Evolutionary conservation across 2,888 invertebrate genomes (phyloP).

Genomic region (Hesperia comma): DNA sequence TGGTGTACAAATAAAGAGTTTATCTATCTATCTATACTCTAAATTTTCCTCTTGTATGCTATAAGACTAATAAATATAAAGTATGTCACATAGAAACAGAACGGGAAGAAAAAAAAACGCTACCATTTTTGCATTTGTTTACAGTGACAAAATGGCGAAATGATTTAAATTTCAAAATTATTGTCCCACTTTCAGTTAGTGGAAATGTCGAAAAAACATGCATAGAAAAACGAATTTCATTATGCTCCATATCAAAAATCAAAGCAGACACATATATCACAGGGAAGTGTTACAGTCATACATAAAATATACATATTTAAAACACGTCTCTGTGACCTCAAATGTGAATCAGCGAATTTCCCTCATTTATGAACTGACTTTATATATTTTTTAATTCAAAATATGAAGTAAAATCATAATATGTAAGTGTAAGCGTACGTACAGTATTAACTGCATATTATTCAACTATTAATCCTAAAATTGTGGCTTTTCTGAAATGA

Average conservation of each 20-base stretch:
- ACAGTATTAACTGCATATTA: too few species aligned
- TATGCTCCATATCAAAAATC: constrained; percentile 14
- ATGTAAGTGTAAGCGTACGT: too few species aligned
- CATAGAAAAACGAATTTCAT: constrained; percentile 17
- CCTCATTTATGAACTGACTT: too few species aligned
- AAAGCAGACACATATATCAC: not conserved
- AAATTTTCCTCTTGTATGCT: too few species aligned
- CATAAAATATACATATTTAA: constrained; percentile 4
- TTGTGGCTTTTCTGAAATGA: too few species aligned
- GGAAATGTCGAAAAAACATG: constrained; percentile 18
- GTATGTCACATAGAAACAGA: constrained; percentile 16
- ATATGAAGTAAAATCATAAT: too few species aligned
- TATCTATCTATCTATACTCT: too few species aligned
- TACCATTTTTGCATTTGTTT: constrained; percentile 4
- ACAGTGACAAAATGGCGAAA: constrained; percentile 18
- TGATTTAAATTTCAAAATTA: constrained; percentile 15
- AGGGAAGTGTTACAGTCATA: constrained; percentile 6
- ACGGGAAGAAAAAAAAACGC: constrained; percentile 17
- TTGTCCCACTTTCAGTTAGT: constrained; percentile 12
- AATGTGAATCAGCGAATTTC: too few species aligned
- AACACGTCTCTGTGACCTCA: too few species aligned
- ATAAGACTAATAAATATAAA: not conserved
- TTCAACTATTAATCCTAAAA: too few species aligned
- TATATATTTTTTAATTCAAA: too few species aligned
- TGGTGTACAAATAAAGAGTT: too few species aligned